These are phyloP conservation scores for Porites australiensis DNA, from an alignment of 64 coral and sea anemone genomes.

Conservation along the genomic window DNA sequence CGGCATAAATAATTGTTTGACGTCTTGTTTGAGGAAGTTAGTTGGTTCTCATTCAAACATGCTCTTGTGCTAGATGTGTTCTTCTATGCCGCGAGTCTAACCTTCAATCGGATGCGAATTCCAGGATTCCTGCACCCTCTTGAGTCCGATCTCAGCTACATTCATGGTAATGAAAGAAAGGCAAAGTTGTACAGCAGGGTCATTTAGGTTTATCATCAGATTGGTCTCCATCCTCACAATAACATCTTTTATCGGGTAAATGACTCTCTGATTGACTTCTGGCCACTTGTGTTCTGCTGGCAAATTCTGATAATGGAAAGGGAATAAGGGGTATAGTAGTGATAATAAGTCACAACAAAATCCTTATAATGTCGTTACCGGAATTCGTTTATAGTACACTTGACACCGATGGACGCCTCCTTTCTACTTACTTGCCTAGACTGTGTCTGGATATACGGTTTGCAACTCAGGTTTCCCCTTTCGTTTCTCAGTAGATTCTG, in stretches of 20 bases:
- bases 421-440: slow-evolving; percentile 63
- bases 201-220: slow-evolving; percentile 48
- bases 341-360: background rate
- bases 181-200: slow-evolving; percentile 51
- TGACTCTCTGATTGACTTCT: slow-evolving; percentile 76
- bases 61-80: background rate
- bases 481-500: slow-evolving; percentile 72
- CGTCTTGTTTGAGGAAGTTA: background rate
- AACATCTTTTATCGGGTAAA: slow-evolving; percentile 77
- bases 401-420: background rate
- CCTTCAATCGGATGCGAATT: slow-evolving; percentile 79
- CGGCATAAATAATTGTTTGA: background rate
- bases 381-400: slow-evolving; percentile 1
- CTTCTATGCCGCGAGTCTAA: background rate
- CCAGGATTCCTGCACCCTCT: slow-evolving; percentile 49
- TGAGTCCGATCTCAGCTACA: slow-evolving; percentile 66
- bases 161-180: slow-evolving; percentile 75
- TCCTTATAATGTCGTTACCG: background rate
- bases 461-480: slow-evolving; percentile 59
- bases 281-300: slow-evolving; percentile 82
- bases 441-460: slow-evolving; percentile 76
- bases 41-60: slow-evolving; percentile 1
- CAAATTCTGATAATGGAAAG: slow-evolving; percentile 58
- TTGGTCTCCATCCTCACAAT: slow-evolving; percentile 68
- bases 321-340: background rate